Conservation (phyloP, 2,888 invertebrate genomes). For the Chrysopilus asiliformis region DNA sequence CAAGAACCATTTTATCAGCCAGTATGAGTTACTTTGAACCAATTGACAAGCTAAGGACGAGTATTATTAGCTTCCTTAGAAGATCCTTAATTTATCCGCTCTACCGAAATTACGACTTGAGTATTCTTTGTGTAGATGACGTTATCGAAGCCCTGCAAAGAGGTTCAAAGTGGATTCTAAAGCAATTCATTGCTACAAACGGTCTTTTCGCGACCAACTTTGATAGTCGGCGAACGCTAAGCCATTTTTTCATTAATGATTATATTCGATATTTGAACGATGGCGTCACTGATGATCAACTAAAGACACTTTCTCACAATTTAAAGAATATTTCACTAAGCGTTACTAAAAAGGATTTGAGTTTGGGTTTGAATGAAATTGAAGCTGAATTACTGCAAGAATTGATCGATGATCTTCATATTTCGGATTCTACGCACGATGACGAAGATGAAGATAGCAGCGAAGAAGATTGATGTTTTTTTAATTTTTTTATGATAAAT, state of each 20-base stretch:
- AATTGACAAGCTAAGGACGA: slow-evolving; percentile 24
- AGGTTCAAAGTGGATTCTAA: slow-evolving; percentile 26
- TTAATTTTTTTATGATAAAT: too few species aligned
- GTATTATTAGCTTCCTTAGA: slow-evolving; percentile 28
- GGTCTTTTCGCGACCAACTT: slow-evolving; percentile 21
- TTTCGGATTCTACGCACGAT: slow-evolving; percentile 16
- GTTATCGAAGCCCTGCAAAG: slow-evolving; percentile 26
- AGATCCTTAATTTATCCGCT: slow-evolving; percentile 30
- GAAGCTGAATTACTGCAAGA: slow-evolving; percentile 30
- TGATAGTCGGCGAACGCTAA: slow-evolving; percentile 22
- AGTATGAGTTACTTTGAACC: slow-evolving; percentile 28
- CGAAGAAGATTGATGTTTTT: too few species aligned
- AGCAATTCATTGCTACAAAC: slow-evolving; percentile 27
- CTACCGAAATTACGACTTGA: slow-evolving; percentile 30
- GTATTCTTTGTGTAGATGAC: slow-evolving; percentile 26
- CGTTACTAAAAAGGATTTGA: slow-evolving; percentile 25
- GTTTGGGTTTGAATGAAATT: slow-evolving; percentile 25
- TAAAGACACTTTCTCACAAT: slow-evolving; percentile 26
- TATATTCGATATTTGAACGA: slow-evolving; percentile 25
- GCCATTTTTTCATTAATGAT: slow-evolving; percentile 26
- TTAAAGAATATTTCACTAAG: slow-evolving; percentile 27
- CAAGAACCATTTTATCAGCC: slow-evolving; percentile 28
- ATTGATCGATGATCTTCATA: slow-evolving; percentile 27
- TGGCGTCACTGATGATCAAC: slow-evolving; percentile 16
- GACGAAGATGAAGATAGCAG: slow-evolving; percentile 14